Percentiles rank a stretch among this genome's conserved stretches.
Evolutionary conservation across 2,113 vertebrate species (phyloP).

Genomic region (Rhynchomys soricoides): DNA sequence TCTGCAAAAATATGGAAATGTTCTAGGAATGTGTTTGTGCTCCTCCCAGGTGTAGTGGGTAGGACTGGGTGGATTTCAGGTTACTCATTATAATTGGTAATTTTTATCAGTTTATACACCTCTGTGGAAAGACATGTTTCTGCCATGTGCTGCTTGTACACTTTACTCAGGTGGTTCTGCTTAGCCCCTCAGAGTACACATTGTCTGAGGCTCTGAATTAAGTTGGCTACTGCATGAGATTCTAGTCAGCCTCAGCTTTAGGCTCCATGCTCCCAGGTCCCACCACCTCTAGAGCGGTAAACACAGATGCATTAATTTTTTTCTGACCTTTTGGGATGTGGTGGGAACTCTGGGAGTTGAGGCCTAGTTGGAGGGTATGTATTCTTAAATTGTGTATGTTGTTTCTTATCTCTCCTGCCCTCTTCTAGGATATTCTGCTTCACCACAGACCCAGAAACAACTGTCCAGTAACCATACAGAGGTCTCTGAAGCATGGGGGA

Average conservation of each 20-base stretch:
- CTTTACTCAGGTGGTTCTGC: neutral
- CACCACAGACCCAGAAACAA: neutral
- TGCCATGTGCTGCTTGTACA: neutral
- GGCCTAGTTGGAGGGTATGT: neutral
- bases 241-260: neutral
- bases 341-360: neutral
- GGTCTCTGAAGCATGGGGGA: neutral
- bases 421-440: neutral
- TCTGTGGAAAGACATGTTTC: too few relatives aligned
- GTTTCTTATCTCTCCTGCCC: neutral
- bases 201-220: neutral
- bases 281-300: neutral
- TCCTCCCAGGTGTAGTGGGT: neutral
- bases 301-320: neutral
- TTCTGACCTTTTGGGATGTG: neutral
- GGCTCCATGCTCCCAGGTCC: neutral
- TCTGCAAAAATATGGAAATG: neutral
- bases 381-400: neutral
- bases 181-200: neutral
- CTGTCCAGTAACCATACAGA: neutral
- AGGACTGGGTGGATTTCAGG: neutral
- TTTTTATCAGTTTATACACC: neutral
- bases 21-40: neutral
- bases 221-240: neutral
- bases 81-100: neutral